Percentiles rank a stretch among this genome's conserved stretches.
phyloP scores from a whole-genome alignment of 2,797 vertebrate genomes.

The Okamejei kenojei region DNA sequence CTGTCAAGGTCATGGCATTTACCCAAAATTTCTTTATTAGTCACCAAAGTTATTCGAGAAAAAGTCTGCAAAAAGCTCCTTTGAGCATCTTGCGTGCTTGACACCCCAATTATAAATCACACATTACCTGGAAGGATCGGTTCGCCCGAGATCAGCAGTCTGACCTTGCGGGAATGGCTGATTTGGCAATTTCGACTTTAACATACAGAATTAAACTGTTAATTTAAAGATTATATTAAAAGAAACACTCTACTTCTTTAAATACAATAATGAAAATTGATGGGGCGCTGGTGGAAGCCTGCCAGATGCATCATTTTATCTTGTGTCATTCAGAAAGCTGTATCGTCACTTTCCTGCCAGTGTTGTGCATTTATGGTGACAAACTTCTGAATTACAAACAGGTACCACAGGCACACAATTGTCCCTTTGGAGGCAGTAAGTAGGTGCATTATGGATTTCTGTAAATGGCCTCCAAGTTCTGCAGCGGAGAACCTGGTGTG shows the following conservation, averaged over 20 bases:
- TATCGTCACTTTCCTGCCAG: background rate
- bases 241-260: background rate
- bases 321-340: background rate
- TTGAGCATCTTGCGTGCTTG: slow-evolving; percentile 12
- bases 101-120: slow-evolving; percentile 5
- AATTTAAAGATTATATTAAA: slow-evolving; percentile 26
- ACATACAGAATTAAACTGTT: slow-evolving; percentile 31
- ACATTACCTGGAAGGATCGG: background rate
- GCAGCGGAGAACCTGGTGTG: background rate
- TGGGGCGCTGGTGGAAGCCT: background rate
- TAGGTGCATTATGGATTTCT: background rate
- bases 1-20: slow-evolving; percentile 32
- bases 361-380: background rate
- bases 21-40: slow-evolving; percentile 29
- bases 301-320: background rate
- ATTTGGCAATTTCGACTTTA: slow-evolving; percentile 23
- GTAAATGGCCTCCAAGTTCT: background rate
- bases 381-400: background rate
- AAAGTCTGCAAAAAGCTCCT: background rate
- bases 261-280: slow-evolving; percentile 36
- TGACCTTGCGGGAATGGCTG: slow-evolving; percentile 23
- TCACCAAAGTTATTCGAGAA: slow-evolving; percentile 7
- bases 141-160: background rate
- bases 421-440: background rate
- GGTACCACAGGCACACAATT: background rate